phyloP scores from a whole-genome alignment of 2,797 vertebrate genomes.

The Numenius phaeopus region DNA sequence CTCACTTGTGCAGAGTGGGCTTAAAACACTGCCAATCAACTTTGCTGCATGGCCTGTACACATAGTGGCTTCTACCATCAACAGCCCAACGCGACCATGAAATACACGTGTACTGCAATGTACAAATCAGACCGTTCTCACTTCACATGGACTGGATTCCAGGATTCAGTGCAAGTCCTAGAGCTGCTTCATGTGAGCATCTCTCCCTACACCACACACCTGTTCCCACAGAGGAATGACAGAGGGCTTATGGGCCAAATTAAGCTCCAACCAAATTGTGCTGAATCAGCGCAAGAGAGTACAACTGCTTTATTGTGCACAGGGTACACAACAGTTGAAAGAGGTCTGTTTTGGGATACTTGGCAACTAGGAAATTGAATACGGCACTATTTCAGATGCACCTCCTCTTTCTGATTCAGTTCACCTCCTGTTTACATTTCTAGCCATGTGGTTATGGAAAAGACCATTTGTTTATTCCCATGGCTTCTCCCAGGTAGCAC shows the following conservation, averaged over 20 bases:
- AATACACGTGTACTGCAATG: rapidly evolving
- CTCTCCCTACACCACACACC: neutral
- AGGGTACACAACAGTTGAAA: neutral
- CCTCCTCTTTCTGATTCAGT: neutral
- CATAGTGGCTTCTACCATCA: neutral
- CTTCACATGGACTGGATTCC: neutral
- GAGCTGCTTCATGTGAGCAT: neutral
- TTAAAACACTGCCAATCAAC: neutral
- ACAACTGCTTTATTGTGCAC: neutral
- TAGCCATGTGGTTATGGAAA: neutral
- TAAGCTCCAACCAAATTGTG: neutral
- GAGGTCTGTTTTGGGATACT: neutral
- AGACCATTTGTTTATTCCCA: neutral
- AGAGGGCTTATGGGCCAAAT: neutral
- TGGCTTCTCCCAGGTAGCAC: neutral
- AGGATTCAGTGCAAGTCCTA: neutral
- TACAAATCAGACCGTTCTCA: neutral
- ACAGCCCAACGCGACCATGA: rapidly evolving
- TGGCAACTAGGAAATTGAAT: neutral
- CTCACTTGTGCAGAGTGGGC: neutral
- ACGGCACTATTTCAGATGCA: neutral
- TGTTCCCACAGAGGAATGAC: neutral
- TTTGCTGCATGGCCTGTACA: rapidly evolving
- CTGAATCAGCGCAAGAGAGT: neutral
- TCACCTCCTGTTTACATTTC: neutral